A percentile compares a stretch with the other conserved stretches of the same genome.
phyloP scores from a whole-genome alignment of 2,113 vertebrate genomes.

The Otolemur garnettii region DNA sequence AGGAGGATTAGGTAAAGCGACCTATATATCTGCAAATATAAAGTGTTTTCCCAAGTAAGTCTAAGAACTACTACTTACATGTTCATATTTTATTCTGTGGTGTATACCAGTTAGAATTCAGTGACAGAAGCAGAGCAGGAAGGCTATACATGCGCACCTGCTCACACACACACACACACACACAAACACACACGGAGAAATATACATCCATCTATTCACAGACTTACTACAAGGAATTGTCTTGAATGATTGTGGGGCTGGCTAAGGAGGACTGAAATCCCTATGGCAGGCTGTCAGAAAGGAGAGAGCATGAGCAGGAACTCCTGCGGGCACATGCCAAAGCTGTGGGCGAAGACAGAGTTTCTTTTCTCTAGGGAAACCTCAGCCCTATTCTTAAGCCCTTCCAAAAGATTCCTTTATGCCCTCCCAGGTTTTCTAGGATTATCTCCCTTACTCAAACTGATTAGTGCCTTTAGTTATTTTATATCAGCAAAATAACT shows the following conservation, averaged over 20 bases:
- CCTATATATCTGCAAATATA: neutral
- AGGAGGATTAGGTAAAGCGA: neutral
- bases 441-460: conserved; percentile 43
- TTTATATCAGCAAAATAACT: conserved; percentile 7
- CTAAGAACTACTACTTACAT: conserved; percentile 20
- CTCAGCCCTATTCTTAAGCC: neutral
- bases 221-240: neutral
- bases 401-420: conserved; percentile 22
- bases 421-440: neutral
- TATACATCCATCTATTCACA: neutral
- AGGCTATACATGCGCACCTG: neutral
- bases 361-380: neutral
- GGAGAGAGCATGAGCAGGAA: neutral
- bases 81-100: neutral
- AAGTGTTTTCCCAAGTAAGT: neutral
- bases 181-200: neutral
- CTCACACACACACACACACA: fast-evolving
- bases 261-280: neutral
- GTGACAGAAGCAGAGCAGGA: neutral
- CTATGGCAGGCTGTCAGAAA: neutral
- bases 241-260: neutral
- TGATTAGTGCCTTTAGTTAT: conserved; percentile 1
- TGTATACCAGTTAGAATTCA: neutral
- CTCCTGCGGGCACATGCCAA: neutral
- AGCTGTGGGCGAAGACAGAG: neutral